These are phyloP conservation scores for Teleopsis dalmanni DNA, from an alignment of 1,140 invertebrate species.

Conservation along the genomic window DNA sequence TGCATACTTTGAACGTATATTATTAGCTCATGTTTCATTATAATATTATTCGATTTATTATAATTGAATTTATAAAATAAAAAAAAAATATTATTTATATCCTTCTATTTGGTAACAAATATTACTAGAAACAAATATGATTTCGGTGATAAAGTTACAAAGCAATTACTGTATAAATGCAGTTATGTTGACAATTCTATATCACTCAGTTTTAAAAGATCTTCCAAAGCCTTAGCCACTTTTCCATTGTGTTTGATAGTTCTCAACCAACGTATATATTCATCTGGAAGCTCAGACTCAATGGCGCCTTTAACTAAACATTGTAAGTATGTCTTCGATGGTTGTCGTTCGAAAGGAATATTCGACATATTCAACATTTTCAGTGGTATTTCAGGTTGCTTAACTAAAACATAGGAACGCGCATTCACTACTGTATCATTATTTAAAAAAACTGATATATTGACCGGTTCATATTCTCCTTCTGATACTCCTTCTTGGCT, in stretches of 20 bases:
- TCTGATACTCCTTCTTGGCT: slow-evolving; percentile 30
- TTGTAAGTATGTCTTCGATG: slow-evolving; percentile 34
- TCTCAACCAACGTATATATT: slow-evolving; percentile 21
- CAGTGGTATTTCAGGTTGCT: slow-evolving; percentile 21
- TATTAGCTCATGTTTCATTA: too few relatives aligned
- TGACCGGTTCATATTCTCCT: slow-evolving; percentile 21
- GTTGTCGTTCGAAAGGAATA: slow-evolving; percentile 21
- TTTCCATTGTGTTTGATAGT: slow-evolving; percentile 27
- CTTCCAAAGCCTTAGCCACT: slow-evolving; percentile 14
- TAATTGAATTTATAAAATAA: too few relatives aligned
- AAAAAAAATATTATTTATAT: too few relatives aligned
- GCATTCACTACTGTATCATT: slow-evolving; percentile 8
- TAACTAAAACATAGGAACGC: slow-evolving; percentile 21
- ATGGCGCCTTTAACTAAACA: slow-evolving; percentile 33
- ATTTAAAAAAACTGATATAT: slow-evolving; percentile 18
- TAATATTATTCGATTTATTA: too few relatives aligned
- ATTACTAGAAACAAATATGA: too few relatives aligned
- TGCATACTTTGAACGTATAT: too few relatives aligned
- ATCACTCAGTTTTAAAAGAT: slow-evolving; percentile 17
- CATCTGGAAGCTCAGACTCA: slow-evolving; percentile 20
- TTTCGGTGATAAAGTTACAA: too few relatives aligned
- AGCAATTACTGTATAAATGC: too few relatives aligned
- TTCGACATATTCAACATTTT: slow-evolving; percentile 5
- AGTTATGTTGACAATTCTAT: too few relatives aligned
- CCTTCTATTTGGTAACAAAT: too few relatives aligned